A percentile compares a stretch with the other conserved stretches of the same genome.
Evolutionary conservation across 2,797 vertebrate species (phyloP).

Genomic region (Anableps anableps): DNA sequence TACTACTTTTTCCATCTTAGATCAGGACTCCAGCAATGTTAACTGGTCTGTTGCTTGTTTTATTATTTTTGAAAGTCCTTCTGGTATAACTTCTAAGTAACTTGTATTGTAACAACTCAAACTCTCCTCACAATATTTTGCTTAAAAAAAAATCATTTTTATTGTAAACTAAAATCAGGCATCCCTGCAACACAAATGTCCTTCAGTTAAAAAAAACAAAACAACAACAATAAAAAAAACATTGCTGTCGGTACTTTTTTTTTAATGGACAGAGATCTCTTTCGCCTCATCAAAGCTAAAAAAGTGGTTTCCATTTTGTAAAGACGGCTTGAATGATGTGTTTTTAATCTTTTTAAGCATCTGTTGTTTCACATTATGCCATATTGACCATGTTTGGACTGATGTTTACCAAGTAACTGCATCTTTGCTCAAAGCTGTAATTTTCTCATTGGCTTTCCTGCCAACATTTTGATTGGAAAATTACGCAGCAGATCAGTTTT

Average conservation of each 20-base stretch:
- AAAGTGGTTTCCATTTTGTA: not conserved
- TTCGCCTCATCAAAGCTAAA: too few relatives aligned
- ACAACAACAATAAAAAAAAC: too few relatives aligned
- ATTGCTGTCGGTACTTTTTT: too few relatives aligned
- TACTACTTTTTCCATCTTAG: too few relatives aligned
- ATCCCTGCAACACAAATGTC: not conserved
- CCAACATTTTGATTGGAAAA: slow-evolving; percentile 9
- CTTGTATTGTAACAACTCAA: too few relatives aligned
- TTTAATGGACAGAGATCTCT: not conserved
- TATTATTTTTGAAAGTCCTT: too few relatives aligned
- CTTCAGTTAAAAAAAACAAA: too few relatives aligned
- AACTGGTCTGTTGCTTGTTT: too few relatives aligned
- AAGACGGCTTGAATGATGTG: not conserved
- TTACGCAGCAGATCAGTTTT: not conserved
- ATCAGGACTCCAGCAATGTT: too few relatives aligned
- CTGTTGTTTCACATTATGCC: not conserved
- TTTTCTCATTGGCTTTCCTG: not conserved
- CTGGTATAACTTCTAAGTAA: too few relatives aligned
- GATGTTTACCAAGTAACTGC: not conserved
- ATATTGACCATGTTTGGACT: not conserved
- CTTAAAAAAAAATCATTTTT: not conserved
- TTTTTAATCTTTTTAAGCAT: slow-evolving; percentile 1
- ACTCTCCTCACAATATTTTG: too few relatives aligned
- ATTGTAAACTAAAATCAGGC: not conserved
- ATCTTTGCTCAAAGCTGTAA: not conserved